Evolutionary conservation across 2,888 invertebrate species (phyloP), one percentile per base, ranked within the genome.

Genomic region (Meloe dianella): DNA sequence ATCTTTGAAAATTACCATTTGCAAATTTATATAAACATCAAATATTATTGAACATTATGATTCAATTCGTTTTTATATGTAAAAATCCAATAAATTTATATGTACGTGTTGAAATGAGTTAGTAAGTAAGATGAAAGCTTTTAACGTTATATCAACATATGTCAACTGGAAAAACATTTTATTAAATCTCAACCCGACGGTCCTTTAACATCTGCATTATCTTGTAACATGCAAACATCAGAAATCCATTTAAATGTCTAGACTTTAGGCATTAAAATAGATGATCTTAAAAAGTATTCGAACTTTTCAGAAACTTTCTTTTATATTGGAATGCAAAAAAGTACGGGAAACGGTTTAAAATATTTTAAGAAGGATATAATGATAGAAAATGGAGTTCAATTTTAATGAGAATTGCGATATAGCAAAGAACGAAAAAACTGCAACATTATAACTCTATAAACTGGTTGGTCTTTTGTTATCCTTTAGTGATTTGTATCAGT

Each of bases 161-260:
- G 75, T 77, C 75, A 73, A 72, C 71, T 71, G 66, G 72, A 75
- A 73, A 74, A 73, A 72, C 68, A 67, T 75, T 75, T 75, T 73
- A 76, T 77, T 76, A 77, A 76, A 76, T 77, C 71, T 73, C 67
- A 64, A 63, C 27, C 41, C 61, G 64, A 72, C 64, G 68, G 69
- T 72, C 67, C 67, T 73, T 70, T 61, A 64, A 73, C 72, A 67
- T 72, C 69, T 70, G 69, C 74, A 75, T 75, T 74, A 75, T 73
- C 73, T 66, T 70, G 68, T 73, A 75, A 73, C 74, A 68, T 61
- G 74, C 73, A 70, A 76, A 80, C 79, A 80, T 78, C 76, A 76
- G 75, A 79, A 79, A 76, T 78, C 79, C 79, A 80, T 80, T 80
- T 76, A 74, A 73, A 70, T 70, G 73, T 68, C 65, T 58, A 22